These are phyloP conservation scores for Drosophila demipolita DNA, from an alignment of 2,888 invertebrate species.

Conservation along the genomic window DNA sequence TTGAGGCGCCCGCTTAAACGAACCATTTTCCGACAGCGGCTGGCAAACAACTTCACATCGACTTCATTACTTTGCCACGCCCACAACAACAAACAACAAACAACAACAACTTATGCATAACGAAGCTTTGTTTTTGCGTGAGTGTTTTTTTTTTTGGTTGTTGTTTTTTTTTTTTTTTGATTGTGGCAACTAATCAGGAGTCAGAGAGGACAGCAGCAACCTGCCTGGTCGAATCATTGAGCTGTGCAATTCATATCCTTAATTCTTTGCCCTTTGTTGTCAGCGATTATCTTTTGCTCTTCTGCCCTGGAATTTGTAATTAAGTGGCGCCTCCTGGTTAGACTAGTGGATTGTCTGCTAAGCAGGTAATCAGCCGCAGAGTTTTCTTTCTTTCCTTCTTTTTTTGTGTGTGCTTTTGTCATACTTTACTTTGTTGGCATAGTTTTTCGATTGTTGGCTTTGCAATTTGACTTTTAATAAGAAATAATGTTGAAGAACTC, in stretches of 20 bases:
- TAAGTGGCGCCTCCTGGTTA: conserved; percentile 40
- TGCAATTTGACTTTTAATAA: conserved; percentile 43
- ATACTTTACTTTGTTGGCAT: conserved; percentile 18
- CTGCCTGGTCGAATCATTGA: conserved; percentile 35
- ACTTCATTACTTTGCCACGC: conserved; percentile 39
- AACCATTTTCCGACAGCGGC: conserved; percentile 27
- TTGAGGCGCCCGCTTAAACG: conserved; percentile 42
- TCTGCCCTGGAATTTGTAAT: conserved; percentile 45
- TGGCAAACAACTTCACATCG: conserved; percentile 7
- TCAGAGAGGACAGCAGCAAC: conserved; percentile 20
- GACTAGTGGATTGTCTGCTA: conserved; percentile 18
- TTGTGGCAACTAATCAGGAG: conserved; percentile 43
- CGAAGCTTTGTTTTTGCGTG: conserved; percentile 25
- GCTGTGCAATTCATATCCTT: conserved; percentile 42
- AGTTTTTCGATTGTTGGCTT: conserved; percentile 40
- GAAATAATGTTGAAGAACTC: conserved; percentile 12
- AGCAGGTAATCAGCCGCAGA: conserved; percentile 44
- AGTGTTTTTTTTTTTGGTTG: background rate
- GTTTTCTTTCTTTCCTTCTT: background rate
- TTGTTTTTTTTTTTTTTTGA: conserved; percentile 1
- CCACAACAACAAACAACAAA: conserved; percentile 14
- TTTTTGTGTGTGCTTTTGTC: background rate
- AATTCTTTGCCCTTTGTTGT: conserved; percentile 28
- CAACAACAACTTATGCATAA: conserved; percentile 27
- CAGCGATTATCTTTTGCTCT: conserved; percentile 17